Conservation (phyloP, 2,797 vertebrate genomes). For the Crax fasciolata region DNA sequence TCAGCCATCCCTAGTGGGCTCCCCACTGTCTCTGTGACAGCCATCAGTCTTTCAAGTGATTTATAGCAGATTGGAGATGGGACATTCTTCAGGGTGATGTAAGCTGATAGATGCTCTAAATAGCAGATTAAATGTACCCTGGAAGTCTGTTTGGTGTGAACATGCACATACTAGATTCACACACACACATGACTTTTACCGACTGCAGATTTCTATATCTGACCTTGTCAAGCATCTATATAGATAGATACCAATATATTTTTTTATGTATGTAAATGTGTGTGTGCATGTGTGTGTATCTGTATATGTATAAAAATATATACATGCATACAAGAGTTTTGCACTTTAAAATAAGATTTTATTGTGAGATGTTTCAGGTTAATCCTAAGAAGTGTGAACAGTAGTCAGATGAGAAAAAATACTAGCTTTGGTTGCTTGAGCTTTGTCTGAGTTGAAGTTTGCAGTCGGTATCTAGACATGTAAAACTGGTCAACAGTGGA, state of each 20-base stretch:
- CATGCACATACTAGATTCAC: neutral
- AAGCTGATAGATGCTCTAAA: neutral
- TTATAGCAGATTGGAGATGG: neutral
- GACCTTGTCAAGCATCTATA: neutral
- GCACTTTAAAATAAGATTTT: neutral
- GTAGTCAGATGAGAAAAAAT: neutral
- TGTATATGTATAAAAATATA: neutral
- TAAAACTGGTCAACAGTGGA: neutral
- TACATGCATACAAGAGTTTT: neutral
- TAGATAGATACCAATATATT: neutral
- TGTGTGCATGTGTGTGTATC: too few relatives aligned
- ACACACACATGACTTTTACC: neutral
- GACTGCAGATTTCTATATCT: neutral
- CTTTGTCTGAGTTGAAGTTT: conserved; percentile 21
- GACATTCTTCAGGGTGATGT: neutral
- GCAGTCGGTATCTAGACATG: neutral
- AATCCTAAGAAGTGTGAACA: neutral
- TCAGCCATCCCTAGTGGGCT: neutral
- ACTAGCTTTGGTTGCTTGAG: neutral
- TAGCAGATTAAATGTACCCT: neutral
- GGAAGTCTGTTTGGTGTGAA: neutral
- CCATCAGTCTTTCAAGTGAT: neutral
- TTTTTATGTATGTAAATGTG: neutral
- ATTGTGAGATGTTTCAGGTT: neutral
- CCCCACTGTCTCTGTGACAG: neutral